Conservation (phyloP, 2,797 vertebrate species). For the Hypotaenidia okinawae region DNA sequence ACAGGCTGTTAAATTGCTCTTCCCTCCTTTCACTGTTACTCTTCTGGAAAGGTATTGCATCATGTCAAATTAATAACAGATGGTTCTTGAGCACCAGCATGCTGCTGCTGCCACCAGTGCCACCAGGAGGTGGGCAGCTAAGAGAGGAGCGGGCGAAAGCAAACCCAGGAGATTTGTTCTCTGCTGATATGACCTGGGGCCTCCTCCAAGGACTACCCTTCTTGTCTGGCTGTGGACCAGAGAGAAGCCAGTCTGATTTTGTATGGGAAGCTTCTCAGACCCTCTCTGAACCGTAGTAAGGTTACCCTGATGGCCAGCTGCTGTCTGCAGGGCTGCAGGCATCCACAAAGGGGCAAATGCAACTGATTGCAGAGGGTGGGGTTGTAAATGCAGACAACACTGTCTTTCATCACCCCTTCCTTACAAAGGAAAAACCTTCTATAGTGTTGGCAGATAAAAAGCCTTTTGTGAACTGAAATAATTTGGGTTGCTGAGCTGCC, state of each 20-base stretch:
- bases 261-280: neutral
- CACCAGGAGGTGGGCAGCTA: neutral
- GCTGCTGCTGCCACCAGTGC: neutral
- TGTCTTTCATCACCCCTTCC: neutral
- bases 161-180: neutral
- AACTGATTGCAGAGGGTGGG: neutral
- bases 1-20: neutral
- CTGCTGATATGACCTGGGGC: neutral
- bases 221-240: neutral
- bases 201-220: neutral
- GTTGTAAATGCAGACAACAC: neutral
- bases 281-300: fast-evolving
- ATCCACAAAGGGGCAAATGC: fast-evolving
- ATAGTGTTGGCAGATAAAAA: neutral
- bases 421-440: neutral
- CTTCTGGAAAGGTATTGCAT: neutral
- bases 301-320: neutral
- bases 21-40: neutral
- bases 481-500: neutral
- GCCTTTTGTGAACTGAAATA: neutral
- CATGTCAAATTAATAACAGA: neutral
- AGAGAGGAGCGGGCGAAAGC: fast-evolving
- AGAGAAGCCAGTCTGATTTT: neutral
- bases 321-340: neutral
- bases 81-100: neutral